Evolutionary conservation across 37 sponge, comb jelly and placozoan species (phyloP), one percentile per base, ranked within the genome.

Genomic region (Halisarca cf. caerulea): DNA sequence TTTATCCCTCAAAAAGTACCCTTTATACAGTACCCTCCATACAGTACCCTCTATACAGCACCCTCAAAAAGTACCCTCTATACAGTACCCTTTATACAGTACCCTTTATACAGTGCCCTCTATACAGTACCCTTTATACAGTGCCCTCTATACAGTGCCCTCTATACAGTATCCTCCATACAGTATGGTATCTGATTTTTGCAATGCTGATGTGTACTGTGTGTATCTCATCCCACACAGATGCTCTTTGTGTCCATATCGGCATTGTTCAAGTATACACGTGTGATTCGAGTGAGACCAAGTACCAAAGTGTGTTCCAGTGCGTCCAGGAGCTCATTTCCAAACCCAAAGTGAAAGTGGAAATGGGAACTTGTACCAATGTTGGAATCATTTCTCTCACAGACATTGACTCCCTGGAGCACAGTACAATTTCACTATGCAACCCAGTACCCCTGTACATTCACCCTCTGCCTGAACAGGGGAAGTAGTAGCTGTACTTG

Each of bases 211-310:
- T 68, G 35, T 68, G 33, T 68, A 3, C 5, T 68, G 2, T 30
- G 2, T 30, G 17, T 30, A 1, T 34, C 2, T 68, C 33, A 27
- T 34, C 2, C 3, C 41, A 74, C 77, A 41, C 83, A 92, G 92
- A 88, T 69, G 84, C 92, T 17, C 82, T 83, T 41, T 40, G 75
- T 37, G 89, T 92, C 17, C 86, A 92, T 51, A 17, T 92, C 9
- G 82, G 89, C 58, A 60, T 92, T 21, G 89, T 85, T 33, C 53
- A 39, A 59, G 61, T 33, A 28, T 71, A 69, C 36, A 58, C 68
- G 21, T 80, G 61, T 17, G 92, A 88, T 81, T 30, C 11, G 2
- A 59, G 37, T 59, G 66, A 59, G 5, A 61, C 59, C 30, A 28
- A 62, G 30, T 28, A 62, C 77, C 45, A 23, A 7, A 36, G 38